Evolutionary conservation across 2,888 invertebrate species (phyloP).

Genomic region (Microchrysa polita): DNA sequence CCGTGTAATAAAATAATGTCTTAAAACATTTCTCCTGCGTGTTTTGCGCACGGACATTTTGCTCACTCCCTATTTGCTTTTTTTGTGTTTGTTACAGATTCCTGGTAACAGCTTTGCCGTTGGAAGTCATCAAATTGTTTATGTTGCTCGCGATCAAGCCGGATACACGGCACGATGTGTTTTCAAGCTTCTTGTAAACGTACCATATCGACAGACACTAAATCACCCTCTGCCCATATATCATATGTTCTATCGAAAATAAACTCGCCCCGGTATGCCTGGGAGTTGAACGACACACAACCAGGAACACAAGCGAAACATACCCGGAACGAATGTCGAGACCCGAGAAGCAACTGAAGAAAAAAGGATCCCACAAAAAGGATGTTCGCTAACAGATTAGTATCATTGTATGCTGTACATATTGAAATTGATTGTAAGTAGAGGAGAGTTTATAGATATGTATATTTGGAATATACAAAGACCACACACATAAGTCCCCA

Average conservation of each 20-base stretch:
- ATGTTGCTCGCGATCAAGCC: constrained; percentile 65
- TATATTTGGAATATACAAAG: constrained; percentile 32
- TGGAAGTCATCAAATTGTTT: constrained; percentile 65
- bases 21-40: neutral
- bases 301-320: neutral
- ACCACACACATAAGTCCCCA: neutral
- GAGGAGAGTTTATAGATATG: constrained; percentile 30
- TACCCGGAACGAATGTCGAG: neutral
- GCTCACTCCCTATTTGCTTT: neutral
- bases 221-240: constrained; percentile 51
- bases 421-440: constrained; percentile 40
- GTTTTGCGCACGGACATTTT: neutral
- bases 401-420: constrained; percentile 36
- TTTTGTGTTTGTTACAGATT: constrained; percentile 56
- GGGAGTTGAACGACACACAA: neutral
- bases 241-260: constrained; percentile 50
- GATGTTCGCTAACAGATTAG: constrained; percentile 18
- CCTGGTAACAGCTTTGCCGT: constrained; percentile 63
- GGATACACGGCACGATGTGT: constrained; percentile 66
- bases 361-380: neutral
- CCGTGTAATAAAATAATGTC: constrained; percentile 17
- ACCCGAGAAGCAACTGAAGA: too few relatives aligned
- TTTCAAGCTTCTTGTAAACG: constrained; percentile 57
- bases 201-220: constrained; percentile 47
- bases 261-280: neutral